A percentile compares a stretch with the other conserved stretches of the same genome.
Conservation (phyloP, 2,113 vertebrate genomes). For the Poecile atricapillus region DNA sequence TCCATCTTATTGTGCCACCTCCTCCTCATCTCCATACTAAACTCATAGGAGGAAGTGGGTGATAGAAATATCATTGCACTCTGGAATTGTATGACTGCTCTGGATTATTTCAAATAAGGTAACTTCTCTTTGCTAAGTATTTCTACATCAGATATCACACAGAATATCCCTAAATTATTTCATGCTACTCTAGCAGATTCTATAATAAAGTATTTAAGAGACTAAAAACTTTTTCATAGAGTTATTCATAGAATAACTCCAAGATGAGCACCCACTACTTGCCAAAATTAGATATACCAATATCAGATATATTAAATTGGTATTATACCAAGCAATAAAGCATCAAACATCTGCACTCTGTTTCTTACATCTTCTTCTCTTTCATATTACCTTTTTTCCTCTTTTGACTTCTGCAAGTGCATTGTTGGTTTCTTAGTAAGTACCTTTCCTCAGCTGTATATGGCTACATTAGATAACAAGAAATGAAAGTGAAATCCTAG, state of each 20-base stretch:
- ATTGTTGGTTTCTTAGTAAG: background rate
- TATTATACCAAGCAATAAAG: background rate
- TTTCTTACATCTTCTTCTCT: background rate
- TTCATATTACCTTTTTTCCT: background rate
- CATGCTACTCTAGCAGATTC: background rate
- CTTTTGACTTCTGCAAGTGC: accelerated
- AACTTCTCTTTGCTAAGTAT: background rate
- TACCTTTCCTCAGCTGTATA: background rate
- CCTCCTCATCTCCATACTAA: background rate
- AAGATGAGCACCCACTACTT: background rate
- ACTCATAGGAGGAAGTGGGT: background rate
- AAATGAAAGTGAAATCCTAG: background rate
- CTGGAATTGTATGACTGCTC: background rate
- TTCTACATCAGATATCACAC: background rate
- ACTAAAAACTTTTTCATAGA: background rate
- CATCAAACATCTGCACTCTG: background rate
- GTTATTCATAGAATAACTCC: background rate
- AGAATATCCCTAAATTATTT: background rate
- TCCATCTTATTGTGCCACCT: background rate
- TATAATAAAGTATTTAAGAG: background rate
- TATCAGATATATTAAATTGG: background rate
- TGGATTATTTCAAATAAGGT: background rate
- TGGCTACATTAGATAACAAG: background rate
- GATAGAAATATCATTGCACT: background rate
- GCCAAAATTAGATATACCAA: background rate